Evolutionary conservation across 2,888 invertebrate species (phyloP).

Genomic region (Frankliniella intonsa): DNA sequence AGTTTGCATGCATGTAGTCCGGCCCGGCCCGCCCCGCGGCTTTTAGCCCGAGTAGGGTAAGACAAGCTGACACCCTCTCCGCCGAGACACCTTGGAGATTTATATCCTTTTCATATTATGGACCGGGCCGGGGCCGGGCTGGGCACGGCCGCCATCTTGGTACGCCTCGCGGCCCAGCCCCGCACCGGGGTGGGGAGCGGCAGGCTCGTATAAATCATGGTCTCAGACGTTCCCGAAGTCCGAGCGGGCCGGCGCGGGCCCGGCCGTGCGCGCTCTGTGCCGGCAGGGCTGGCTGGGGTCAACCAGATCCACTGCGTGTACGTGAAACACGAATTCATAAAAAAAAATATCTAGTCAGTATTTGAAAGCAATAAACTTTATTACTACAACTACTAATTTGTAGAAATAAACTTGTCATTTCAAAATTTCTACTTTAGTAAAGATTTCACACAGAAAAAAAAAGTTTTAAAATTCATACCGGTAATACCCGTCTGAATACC

Average conservation of each 20-base stretch:
- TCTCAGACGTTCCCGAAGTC: background rate
- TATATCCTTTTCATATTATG: conserved; percentile 18
- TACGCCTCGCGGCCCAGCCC: too few relatives aligned
- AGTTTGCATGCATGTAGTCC: background rate
- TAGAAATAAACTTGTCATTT: too few relatives aligned
- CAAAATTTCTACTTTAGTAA: too few relatives aligned
- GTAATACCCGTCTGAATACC: too few relatives aligned
- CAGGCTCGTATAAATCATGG: background rate
- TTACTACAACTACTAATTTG: too few relatives aligned
- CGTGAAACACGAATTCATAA: too few relatives aligned
- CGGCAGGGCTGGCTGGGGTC: too few relatives aligned
- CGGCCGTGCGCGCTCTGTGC: too few relatives aligned
- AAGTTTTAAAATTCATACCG: background rate
- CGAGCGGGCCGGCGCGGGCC: background rate
- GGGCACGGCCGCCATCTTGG: background rate
- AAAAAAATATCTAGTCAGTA: too few relatives aligned
- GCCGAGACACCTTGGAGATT: conserved; percentile 8
- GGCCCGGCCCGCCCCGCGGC: background rate
- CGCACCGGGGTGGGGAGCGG: background rate
- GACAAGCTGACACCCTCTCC: background rate
- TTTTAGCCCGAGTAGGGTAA: conserved; percentile 17
- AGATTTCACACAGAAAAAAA: background rate
- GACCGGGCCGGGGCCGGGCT: background rate
- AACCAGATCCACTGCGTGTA: too few relatives aligned
- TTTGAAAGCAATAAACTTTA: too few relatives aligned